These are phyloP conservation scores for Saccopteryx bilineata DNA, from an alignment of 2,113 vertebrate species.

Conservation along the genomic window DNA sequence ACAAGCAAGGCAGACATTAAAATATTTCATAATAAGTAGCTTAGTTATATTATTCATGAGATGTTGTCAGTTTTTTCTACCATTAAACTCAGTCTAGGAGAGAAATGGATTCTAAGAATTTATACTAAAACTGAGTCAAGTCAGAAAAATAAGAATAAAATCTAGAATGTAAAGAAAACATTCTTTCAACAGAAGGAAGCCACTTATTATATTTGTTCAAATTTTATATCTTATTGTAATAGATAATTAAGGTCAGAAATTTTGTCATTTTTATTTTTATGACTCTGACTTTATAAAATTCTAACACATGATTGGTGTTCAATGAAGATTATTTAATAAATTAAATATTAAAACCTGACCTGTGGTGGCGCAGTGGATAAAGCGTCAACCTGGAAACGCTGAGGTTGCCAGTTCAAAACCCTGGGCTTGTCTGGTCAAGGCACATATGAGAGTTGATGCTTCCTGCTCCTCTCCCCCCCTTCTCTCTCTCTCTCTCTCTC, in stretches of 20 bases:
- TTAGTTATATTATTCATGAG: background rate
- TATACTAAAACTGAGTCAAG: background rate
- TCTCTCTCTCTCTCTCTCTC: too few relatives aligned
- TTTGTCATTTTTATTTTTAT: background rate
- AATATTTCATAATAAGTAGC: background rate
- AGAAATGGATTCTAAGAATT: background rate
- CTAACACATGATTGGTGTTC: background rate
- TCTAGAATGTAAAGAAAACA: background rate
- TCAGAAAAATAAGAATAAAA: background rate
- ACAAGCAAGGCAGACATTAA: background rate
- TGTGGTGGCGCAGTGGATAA: too few relatives aligned
- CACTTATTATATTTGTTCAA: background rate
- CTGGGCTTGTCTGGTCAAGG: too few relatives aligned
- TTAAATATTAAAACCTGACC: background rate
- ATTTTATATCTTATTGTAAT: background rate
- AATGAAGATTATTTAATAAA: background rate
- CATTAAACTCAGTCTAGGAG: background rate
- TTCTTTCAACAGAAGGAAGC: background rate
- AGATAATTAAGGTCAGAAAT: background rate
- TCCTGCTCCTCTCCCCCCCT: too few relatives aligned
- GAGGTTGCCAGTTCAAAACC: too few relatives aligned
- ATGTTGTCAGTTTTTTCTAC: background rate
- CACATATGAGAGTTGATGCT: too few relatives aligned
- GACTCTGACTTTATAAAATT: background rate
- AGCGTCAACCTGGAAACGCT: too few relatives aligned